Base-by-base conservation (phyloP, 1,140 invertebrate species). In the Nomia melanderi region DNA sequence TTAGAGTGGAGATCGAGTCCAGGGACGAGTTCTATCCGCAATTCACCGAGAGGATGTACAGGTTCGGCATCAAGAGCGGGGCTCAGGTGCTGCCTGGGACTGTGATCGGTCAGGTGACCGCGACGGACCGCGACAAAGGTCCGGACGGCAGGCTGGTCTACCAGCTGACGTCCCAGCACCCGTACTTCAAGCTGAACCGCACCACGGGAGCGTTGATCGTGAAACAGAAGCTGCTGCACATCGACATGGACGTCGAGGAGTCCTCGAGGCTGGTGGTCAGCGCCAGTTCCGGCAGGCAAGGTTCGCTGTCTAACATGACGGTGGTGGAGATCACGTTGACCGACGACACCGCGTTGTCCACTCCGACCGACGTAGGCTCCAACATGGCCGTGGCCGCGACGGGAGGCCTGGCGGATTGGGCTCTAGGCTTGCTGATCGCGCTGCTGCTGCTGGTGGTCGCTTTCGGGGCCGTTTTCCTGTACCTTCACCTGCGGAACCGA, bases 11-110 rank as follows among this genome's bases (percentile, higher is more conserved):
- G 88, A 96, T 99, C 75, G 96, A 98, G 84, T 97, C 97, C 67
- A 94, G 95, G 78, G 98, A 99, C 90, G 98, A 99, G 91, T 99
- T 96, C 91, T 95, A 96, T 88, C 98, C 98, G 0, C 96, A 96
- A 82, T 99, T 99, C 87, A 96, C 95, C 0, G 96, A 98, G 87
- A 94, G 95, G 67, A 96, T 96, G 1, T 99, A 99, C 90, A 94
- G 95, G 77, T 99, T 99, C 90, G 92, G 93, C 7, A 93, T 98
- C 29, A 94, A 95, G 5, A 95, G 95, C 14, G 94, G 95, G 31
- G 93, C 94, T 12, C 93, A 93, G 63, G 90, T 93, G 53, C 82
- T 96, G 12, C 94, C 95, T 0, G 98, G 97, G 2, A 96, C 96
- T 85, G 92, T 96, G 2, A 95, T 99, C 6, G 98, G 98, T 0